These are phyloP conservation scores for Trinorchestia longiramus DNA, from an alignment of 1,140 invertebrate species.

Conservation along the genomic window DNA sequence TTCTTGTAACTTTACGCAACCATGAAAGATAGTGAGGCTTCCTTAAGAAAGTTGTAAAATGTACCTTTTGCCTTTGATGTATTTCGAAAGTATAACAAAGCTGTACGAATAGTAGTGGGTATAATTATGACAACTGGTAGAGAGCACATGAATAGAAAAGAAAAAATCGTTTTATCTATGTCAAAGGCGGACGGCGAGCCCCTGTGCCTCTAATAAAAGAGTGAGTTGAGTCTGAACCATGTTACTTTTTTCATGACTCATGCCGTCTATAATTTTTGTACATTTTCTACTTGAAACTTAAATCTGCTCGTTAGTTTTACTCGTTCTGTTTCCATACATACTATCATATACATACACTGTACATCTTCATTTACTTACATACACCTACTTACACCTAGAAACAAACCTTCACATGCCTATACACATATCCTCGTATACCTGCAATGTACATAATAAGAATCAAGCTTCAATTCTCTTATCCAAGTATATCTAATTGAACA, in stretches of 20 bases:
- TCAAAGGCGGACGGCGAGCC: no score
- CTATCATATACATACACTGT: neutral
- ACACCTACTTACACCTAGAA: no score
- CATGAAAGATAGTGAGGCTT: no score
- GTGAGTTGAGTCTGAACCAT: neutral
- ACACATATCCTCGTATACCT: neutral
- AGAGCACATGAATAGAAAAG: neutral
- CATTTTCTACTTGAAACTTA: neutral
- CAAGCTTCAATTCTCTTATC: no score
- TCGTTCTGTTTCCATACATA: neutral
- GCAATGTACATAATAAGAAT: no score
- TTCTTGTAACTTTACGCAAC: no score
- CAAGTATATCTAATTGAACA: no score
- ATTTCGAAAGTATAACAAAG: no score
- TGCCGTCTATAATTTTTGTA: neutral
- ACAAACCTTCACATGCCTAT: neutral
- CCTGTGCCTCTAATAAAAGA: neutral
- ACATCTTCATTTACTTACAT: no score
- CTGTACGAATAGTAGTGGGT: no score
- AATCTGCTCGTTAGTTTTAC: neutral
- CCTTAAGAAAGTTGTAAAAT: no score
- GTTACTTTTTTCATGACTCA: neutral
- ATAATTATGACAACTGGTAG: neutral
- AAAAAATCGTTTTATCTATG: neutral
- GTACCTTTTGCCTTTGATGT: no score